Conservation (phyloP, 2,113 vertebrate species). For the Merops nubicus region DNA sequence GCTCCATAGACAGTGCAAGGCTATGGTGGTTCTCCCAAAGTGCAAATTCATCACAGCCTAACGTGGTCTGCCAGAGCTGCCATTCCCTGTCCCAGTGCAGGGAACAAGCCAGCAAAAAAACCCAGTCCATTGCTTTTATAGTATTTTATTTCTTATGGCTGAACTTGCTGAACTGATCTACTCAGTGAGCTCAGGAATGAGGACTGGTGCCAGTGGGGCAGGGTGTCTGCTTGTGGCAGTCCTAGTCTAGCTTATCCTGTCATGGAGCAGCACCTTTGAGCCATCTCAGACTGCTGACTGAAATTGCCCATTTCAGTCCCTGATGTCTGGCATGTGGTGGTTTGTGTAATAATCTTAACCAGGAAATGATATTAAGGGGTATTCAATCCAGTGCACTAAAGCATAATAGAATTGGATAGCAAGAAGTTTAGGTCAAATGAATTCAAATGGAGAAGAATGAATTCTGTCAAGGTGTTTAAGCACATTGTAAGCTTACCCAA, state of each 20-base stretch:
- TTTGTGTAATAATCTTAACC: not conserved
- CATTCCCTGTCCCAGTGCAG: not conserved
- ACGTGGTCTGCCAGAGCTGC: not conserved
- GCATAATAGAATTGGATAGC: not conserved
- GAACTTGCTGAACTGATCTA: not conserved
- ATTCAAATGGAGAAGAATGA: slow-evolving; percentile 21
- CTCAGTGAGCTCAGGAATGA: accelerated
- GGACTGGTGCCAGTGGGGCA: not conserved
- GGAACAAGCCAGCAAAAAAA: not conserved
- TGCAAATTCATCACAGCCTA: accelerated
- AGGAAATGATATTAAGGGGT: not conserved
- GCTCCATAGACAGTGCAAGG: not conserved
- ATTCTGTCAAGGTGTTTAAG: slow-evolving; percentile 28
- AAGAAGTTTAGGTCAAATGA: slow-evolving; percentile 25
- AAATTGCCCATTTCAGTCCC: not conserved
- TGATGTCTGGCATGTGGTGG: not conserved
- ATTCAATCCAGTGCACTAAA: not conserved
- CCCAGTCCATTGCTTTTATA: not conserved
- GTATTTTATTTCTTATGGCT: not conserved
- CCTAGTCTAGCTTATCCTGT: not conserved
- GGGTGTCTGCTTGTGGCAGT: not conserved
- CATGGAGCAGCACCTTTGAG: not conserved
- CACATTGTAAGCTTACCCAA: not conserved
- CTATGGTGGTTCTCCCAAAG: accelerated
- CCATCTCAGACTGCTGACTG: not conserved